Evolutionary conservation across 2,113 vertebrate species (phyloP).

Genomic region (Coturnix japonica): DNA sequence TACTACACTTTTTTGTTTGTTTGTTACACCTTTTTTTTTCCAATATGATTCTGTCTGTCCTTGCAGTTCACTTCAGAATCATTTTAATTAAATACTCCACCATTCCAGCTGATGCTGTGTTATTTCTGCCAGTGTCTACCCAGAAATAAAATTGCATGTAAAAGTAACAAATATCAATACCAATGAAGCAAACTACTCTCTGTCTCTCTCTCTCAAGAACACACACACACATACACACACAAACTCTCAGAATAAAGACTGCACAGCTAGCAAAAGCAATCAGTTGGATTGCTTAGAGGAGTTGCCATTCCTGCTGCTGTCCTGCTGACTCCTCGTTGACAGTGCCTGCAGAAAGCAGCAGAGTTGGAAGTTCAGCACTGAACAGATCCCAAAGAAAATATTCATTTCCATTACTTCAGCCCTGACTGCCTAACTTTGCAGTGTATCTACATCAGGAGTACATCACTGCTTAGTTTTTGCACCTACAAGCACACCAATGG

Average conservation of each 20-base stretch:
- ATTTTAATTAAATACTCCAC: background rate
- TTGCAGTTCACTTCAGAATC: background rate
- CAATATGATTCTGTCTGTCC: background rate
- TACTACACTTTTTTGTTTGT: background rate
- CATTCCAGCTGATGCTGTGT: background rate
- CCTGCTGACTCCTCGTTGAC: background rate
- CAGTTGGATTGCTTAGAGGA: background rate
- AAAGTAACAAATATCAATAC: background rate
- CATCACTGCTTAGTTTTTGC: background rate
- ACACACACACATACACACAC: background rate
- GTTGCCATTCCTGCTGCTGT: background rate
- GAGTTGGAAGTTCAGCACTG: background rate
- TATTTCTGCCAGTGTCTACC: background rate
- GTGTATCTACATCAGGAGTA: background rate
- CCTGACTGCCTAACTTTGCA: background rate
- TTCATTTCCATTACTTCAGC: background rate
- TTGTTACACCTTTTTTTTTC: background rate
- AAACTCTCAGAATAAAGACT: background rate
- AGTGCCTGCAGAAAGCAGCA: background rate
- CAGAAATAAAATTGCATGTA: background rate
- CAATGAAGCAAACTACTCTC: background rate
- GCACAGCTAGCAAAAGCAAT: background rate
- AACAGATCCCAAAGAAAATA: background rate
- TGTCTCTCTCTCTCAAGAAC: background rate
- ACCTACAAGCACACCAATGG: background rate